Conservation (phyloP, 2,888 invertebrate genomes). For the Drosophila algonquin region DNA sequence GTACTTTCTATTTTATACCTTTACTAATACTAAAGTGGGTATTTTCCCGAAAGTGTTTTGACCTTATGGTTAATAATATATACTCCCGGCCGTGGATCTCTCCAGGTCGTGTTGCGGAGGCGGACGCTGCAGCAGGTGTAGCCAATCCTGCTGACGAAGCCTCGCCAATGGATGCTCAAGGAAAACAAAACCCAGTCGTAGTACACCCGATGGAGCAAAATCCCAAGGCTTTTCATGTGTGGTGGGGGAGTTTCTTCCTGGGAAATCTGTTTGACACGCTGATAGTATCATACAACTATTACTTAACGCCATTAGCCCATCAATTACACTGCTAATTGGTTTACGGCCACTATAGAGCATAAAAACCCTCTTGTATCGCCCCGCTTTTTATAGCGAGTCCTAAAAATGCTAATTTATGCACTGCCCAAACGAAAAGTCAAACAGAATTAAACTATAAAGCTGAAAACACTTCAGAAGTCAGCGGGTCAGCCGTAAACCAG, state of each 20-base stretch:
- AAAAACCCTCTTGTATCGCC: constrained; percentile 28
- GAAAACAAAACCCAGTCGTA: background rate
- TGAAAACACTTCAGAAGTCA: constrained; percentile 59
- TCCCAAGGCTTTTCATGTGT: background rate
- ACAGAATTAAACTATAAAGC: constrained; percentile 64
- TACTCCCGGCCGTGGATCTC: constrained; percentile 26
- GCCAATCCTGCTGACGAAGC: constrained; percentile 11
- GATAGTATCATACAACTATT: background rate
- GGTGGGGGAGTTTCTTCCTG: background rate
- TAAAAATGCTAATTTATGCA: constrained; percentile 74
- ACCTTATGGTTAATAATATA: constrained; percentile 9
- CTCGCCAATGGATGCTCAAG: background rate
- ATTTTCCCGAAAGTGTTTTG: background rate
- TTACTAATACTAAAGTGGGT: background rate
- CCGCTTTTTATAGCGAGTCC: too few relatives aligned
- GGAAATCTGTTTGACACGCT: too few relatives aligned
- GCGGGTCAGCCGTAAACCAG: constrained; percentile 60
- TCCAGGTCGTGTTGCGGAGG: constrained; percentile 32
- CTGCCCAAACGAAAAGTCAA: constrained; percentile 72
- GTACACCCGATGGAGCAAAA: constrained; percentile 9
- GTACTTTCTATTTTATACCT: background rate
- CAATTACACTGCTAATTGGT: constrained; percentile 69
- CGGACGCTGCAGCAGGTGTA: constrained; percentile 25
- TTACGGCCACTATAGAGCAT: constrained; percentile 39
- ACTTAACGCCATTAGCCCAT: constrained; percentile 28